Percentiles rank a stretch among this genome's conserved stretches.
Evolutionary conservation across 2,888 invertebrate genomes (phyloP).

Genomic region (Ashinkailepas kermadecensis): DNA sequence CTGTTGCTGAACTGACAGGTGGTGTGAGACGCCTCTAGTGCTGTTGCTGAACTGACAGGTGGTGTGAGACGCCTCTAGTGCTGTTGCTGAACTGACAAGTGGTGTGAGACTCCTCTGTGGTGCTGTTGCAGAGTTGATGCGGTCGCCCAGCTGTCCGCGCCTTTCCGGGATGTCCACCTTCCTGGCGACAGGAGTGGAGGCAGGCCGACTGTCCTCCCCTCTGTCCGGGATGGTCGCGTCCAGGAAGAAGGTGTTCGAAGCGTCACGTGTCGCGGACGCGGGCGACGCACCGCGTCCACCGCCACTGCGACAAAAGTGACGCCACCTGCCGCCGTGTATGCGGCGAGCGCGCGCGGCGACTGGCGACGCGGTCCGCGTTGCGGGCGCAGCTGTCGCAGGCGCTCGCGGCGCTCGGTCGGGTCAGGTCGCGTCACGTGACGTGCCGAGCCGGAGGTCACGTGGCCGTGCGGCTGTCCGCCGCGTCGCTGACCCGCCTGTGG

Average conservation of each 20-base stretch:
- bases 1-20: too few species aligned
- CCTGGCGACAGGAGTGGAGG: conserved; percentile 40
- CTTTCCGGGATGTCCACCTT: conserved; percentile 39
- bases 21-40: too few species aligned
- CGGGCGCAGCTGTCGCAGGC: too few species aligned
- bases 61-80: too few species aligned
- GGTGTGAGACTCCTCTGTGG: neutral
- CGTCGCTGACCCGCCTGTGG: too few species aligned
- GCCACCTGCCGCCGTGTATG: neutral
- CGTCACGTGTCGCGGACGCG: conserved; percentile 14
- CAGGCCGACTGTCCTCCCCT: conserved; percentile 42
- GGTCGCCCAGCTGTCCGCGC: conserved; percentile 36
- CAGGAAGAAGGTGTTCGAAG: conserved; percentile 59
- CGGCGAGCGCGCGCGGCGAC: too few species aligned
- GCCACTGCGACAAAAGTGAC: neutral
- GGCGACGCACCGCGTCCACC: neutral
- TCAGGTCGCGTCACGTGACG: too few species aligned
- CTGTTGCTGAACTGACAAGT: neutral
- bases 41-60: too few species aligned
- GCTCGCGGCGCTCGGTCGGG: too few species aligned
- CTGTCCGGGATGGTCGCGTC: conserved; percentile 65
- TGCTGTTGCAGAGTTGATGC: conserved; percentile 32
- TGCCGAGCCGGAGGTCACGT: too few species aligned
- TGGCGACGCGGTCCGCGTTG: too few species aligned
- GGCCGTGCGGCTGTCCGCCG: too few species aligned